Evolutionary conservation across 2,113 vertebrate genomes (phyloP), one percentile per base, ranked within the genome.

Genomic region (Ursus arctos): DNA sequence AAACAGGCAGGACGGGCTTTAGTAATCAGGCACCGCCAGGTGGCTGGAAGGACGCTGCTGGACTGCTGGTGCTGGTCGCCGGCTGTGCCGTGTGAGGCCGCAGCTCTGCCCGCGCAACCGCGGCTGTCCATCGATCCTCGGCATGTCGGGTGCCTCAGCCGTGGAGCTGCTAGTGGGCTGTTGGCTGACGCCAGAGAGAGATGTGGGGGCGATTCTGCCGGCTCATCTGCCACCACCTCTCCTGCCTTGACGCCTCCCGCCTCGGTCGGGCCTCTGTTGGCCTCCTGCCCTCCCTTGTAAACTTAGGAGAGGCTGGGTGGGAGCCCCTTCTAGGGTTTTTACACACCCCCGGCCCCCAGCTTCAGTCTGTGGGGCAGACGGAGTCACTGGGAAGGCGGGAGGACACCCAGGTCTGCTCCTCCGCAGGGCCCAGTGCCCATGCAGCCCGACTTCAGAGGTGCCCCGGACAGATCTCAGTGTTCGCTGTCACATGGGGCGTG

Each of bases 1-100:
- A 93, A 97, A 96, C 96, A 85, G 97, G 97, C 94, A 14, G 97
- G 86, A 95, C 15, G 36, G 98, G 97, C 97, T 98, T 95, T 97
- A 95, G 98, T 98, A 98, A 98, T 98, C 95, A 97, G 98, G 79
- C 57, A 57, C 88, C 7, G 0, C 55, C 40, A 19, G 82, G 94
- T 96, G 91, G 97, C 97, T 15, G 96, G 97, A 77, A 93, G 97
- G 96, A 69, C 8, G n/a, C 33, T 0, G 18, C 33, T 33, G 8
- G 67, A 36, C 8, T 1, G 7, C 67, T 36, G n/a, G 67, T 36
- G 67, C 33, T 69, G 33, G 18, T 69, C 8, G 33, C 33, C 4
- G 33, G 33, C 33, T 69, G 33, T 69, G 67, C 67, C 33, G 18
- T 10, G 67, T 21, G 67, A 36, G 71, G 71, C 71, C 11, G 22